Percentiles rank a stretch among this genome's conserved stretches.
phyloP scores from a whole-genome alignment of 2,888 invertebrate species.

The Eretmocerus hayati region DNA sequence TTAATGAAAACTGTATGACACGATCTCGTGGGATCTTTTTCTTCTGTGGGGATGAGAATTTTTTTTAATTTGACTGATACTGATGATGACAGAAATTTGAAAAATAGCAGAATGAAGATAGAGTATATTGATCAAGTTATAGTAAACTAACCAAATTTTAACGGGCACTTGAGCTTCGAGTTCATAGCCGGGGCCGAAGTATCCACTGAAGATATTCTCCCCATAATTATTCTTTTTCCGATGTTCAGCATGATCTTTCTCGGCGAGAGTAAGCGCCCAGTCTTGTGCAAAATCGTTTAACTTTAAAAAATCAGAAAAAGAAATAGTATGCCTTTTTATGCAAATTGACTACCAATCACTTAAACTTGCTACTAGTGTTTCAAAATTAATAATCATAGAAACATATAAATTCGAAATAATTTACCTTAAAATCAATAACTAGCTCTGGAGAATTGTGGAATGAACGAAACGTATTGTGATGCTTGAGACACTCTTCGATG shows the following conservation, averaged over 20 bases:
- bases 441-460: constrained; percentile 32
- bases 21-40: no score
- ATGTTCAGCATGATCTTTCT: constrained; percentile 26
- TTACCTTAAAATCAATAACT: constrained; percentile 31
- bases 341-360: no score
- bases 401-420: neutral
- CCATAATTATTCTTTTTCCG: constrained; percentile 30
- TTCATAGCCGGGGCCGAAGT: constrained; percentile 22
- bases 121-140: no score
- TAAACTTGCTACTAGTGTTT: no score
- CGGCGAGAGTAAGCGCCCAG: constrained; percentile 33
- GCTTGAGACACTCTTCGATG: constrained; percentile 27
- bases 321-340: constrained; percentile 1
- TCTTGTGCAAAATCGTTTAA: constrained; percentile 35
- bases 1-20: no score
- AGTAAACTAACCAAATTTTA: no score
- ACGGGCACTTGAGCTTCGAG: constrained; percentile 32
- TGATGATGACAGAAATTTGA: no score
- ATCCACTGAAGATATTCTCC: constrained; percentile 34
- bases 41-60: no score
- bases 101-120: no score
- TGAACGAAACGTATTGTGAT: constrained; percentile 34
- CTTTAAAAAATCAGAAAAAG: constrained; percentile 24
- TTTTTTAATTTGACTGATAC: no score
- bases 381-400: neutral